Evolutionary conservation across 2,797 vertebrate genomes (phyloP), one percentile per base, ranked within the genome.

Genomic region (Salmo trutta): DNA sequence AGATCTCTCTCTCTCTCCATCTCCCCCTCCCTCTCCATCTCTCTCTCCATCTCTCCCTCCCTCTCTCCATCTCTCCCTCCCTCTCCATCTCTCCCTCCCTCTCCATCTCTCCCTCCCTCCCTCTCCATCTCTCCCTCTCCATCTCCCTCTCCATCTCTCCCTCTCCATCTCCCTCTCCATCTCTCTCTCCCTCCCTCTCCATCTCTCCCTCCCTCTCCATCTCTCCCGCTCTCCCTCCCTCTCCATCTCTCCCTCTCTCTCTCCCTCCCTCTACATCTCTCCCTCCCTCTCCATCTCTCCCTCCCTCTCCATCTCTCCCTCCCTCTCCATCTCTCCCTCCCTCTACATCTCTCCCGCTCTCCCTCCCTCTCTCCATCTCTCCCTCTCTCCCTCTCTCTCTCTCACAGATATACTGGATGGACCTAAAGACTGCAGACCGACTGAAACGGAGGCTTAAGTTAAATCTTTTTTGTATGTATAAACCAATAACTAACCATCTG

Each of bases 321-420:
- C 29, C 4, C 3, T 31, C 31, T 5, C 31, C n/a, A n/a, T n/a
- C n/a, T n/a, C n/a, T n/a, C n/a, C n/a, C n/a, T n/a, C n/a, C n/a
- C n/a, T n/a, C n/a, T n/a, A n/a, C n/a, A n/a, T 31, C 31, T 0
- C 31, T 4, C 31, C 0, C 31, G 0, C 31, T 0, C 31, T 0
- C 31, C 4, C 0, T 4, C 4, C 0, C 0, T 1, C 31, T 0
- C 0, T 1, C 31, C 0, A 4, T 33, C 31, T 2, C 31, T 5
- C 31, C 1, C 4, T 33, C 31, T 0, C 31, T 5, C 4, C 4
- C 5, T 33, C 33, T 1, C 33, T 36, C 62, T 15, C 29, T 31
- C n/a, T 14, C 64, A 31, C 12, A 12, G 24, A 1, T 31, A 21
- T 66, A 66, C 21, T 31, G 24, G 27, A 66, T 8, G 24, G 64